Evolutionary conservation across 2,888 invertebrate species (phyloP).

Genomic region (Trissonchulus latispiculum): DNA sequence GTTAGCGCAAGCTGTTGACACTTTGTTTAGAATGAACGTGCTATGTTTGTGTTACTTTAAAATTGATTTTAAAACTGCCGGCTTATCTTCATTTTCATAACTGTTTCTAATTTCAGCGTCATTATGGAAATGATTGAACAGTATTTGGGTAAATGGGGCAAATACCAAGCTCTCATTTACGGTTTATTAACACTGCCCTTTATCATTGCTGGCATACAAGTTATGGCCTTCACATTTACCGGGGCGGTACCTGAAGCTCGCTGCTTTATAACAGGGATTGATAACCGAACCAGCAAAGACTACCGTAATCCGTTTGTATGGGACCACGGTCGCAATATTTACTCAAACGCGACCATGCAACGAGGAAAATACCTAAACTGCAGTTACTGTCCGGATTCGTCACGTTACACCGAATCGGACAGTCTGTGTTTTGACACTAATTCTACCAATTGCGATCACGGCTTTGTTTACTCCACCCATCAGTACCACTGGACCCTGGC

Average conservation of each 20-base stretch:
- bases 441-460: background rate
- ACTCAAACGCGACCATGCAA: background rate
- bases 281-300: background rate
- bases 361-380: constrained; percentile 4
- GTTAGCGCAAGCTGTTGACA: no score
- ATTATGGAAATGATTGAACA: constrained; percentile 16
- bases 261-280: constrained; percentile 6
- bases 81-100: no score
- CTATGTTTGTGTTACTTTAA: no score
- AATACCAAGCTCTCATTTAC: constrained; percentile 21
- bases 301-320: no score
- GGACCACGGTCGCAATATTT: no score
- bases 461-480: background rate
- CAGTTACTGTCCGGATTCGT: background rate
- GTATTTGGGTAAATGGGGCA: constrained; percentile 21
- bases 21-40: no score
- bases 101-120: background rate
- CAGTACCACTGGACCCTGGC: constrained; percentile 9
- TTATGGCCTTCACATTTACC: constrained; percentile 20
- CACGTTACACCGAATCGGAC: background rate
- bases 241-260: constrained; percentile 14
- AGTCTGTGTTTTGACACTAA: background rate
- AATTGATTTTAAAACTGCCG: no score
- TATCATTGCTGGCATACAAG: background rate
- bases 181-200: constrained; percentile 9